Base-by-base conservation (phyloP, 2,888 invertebrate genomes). In the Parthenolecanium corni region DNA sequence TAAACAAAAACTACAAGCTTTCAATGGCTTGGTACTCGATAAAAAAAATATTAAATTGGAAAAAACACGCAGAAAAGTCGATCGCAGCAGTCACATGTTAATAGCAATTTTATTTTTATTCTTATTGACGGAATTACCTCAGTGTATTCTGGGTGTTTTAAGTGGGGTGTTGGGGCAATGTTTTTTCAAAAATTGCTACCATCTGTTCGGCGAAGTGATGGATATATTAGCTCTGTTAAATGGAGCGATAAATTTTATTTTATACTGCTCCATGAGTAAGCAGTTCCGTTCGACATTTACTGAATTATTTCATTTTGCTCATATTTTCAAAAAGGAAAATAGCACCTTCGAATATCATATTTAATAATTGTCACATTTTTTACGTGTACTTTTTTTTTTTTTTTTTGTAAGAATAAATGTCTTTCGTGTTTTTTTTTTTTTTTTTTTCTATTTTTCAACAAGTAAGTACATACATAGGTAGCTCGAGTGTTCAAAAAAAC, bases 201-300 rank as follows among this genome's bases (percentile, higher is more conserved):
- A 82, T 67, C 77, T 83, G 51, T 83, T 88, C 66, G 89, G 89
- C 1, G 92, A 93, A 72, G 72, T 92, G 62, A 86, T 93, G 84
- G 93, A 95, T 75, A 83, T 91, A 65, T 74, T 93, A 71, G 93
- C 94, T 0, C 79, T 95, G 64, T 76, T 91, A 69, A 95, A 94
- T 74, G 90, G 92, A 9, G 88, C 91, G 0, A 87, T 94, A 64
- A 95, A 93, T 74, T 95, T 95, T 71, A 85, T 94, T 62, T 78
- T 95, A 47, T 95, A 94, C 73, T 94, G 93, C 71, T 80, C 88
- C 58, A 94, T 95, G 94, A 92, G 91, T 66, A 81, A 88, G 66
- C 93, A 93, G 78, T 95, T 95, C 74, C 80, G 95, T 16, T 82
- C 81, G 68, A 86, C 86, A 1, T 89, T 86, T 72, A 78, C 82